Base-by-base conservation (phyloP, 2,113 vertebrate species). In the Piliocolobus tephrosceles region DNA sequence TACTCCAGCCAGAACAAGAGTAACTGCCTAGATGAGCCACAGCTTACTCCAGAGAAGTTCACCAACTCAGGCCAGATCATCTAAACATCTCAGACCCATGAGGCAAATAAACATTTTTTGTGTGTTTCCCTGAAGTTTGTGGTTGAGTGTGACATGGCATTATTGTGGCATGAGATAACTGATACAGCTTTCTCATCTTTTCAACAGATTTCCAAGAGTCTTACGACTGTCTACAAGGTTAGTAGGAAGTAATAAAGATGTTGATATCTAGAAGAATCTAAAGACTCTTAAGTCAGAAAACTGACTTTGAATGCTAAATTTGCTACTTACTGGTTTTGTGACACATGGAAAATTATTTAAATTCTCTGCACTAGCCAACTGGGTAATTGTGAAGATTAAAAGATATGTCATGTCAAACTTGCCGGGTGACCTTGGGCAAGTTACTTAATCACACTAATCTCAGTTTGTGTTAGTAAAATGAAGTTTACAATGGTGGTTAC, bases 341-440 rank as follows among this genome's bases (percentile, higher is more conserved):
- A 95, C 47, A 82, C 70, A 68, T 32, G 40, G 20, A 58, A 80
- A 84, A 94, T 86, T 88, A 94, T 78, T 94, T 81, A 86, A 94
- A 94, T 92, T 95, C 70, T 79, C 82, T 91, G 32, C 25, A 92
- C 45, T 72, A 94, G n/a, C 22, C 52, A 94, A 73, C 30, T 78
- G 52, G 7, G 8, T 94, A 95, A 95, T 85, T 78, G 40, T 79
- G n/a, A 81, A 43, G 58, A 95, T 97, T 91, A 94, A 98, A 91
- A 97, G 38, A 75, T 92, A 64, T 23, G 70, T 30, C 66, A 83
- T 82, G 10, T 92, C 72, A 89, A 86, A 95, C n/a, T 52, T 85
- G 57, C 20, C 66, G 35, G 72, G 22, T 93, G 57, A 95, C 78
- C 88, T 95, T 61, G 43, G n/a, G 58, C 87, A 80, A 95, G 68